A percentile compares a stretch with the other conserved stretches of the same genome.
These are phyloP conservation scores for Addax nasomaculatus DNA, from an alignment of 2,113 vertebrate species.

Conservation along the genomic window DNA sequence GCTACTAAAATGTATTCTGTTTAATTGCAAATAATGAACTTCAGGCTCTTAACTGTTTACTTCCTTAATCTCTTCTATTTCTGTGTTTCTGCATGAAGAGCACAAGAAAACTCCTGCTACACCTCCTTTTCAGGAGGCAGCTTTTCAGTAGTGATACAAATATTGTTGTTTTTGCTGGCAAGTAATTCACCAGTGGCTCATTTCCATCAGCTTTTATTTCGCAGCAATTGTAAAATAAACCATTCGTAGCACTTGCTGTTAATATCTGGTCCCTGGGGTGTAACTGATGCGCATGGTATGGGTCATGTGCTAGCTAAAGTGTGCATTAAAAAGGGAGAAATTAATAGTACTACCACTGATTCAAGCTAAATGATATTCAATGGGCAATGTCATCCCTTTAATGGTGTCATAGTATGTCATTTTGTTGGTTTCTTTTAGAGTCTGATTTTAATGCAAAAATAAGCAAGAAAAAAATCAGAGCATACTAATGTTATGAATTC, in stretches of 20 bases:
- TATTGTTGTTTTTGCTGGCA: constrained; percentile 78
- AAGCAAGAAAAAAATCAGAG: not conserved
- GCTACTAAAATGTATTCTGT: constrained; percentile 52
- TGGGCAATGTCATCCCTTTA: constrained; percentile 64
- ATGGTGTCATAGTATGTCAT: constrained; percentile 15
- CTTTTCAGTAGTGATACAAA: constrained; percentile 71
- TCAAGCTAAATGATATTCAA: constrained; percentile 71
- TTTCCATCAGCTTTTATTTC: constrained; percentile 83
- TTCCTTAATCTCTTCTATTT: not conserved
- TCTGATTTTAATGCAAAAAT: constrained; percentile 29
- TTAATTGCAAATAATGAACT: constrained; percentile 39
- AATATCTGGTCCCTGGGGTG: constrained; percentile 79
- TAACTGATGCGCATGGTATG: constrained; percentile 76
- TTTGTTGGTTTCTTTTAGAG: constrained; percentile 37
- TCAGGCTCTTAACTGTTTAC: not conserved
- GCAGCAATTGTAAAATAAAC: constrained; percentile 84
- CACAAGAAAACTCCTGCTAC: not conserved
- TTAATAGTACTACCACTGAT: constrained; percentile 75
- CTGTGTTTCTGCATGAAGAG: constrained; percentile 4
- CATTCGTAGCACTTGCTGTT: constrained; percentile 77
- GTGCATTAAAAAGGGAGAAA: constrained; percentile 78
- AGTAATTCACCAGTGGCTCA: constrained; percentile 81
- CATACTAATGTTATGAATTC: not conserved
- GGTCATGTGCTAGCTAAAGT: constrained; percentile 79
- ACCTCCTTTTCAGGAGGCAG: not conserved